phyloP scores from a whole-genome alignment of 2,113 vertebrate species.

The Protobothrops flavoviridis region DNA sequence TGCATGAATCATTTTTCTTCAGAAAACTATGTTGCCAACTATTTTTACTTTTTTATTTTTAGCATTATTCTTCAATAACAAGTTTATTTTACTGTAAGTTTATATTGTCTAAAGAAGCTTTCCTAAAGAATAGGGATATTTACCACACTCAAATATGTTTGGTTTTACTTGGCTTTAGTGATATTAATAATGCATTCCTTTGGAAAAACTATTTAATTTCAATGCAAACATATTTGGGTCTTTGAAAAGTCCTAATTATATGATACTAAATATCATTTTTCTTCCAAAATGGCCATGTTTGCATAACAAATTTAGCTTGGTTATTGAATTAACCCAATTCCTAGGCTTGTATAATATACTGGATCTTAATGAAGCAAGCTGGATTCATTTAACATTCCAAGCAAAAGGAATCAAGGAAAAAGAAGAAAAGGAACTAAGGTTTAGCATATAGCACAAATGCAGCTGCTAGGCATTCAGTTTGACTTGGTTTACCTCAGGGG shows the following conservation, averaged over 20 bases:
- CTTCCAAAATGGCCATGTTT: neutral
- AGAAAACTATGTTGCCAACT: neutral
- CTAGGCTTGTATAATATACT: neutral
- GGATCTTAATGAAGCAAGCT: neutral
- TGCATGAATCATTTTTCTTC: neutral
- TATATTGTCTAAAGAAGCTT: neutral
- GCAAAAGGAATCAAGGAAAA: neutral
- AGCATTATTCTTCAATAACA: neutral
- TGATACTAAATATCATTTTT: neutral
- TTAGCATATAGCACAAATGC: neutral
- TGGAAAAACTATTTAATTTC: neutral
- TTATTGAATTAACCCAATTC: neutral
- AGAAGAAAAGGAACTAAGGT: neutral
- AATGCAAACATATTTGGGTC: neutral
- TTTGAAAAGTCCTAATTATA: neutral
- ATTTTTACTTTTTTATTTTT: neutral
- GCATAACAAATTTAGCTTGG: neutral
- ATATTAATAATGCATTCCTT: constrained; percentile 3
- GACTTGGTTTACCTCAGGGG: neutral
- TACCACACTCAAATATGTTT: constrained; percentile 14
- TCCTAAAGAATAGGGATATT: neutral
- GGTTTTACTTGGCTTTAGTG: neutral
- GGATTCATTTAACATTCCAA: neutral
- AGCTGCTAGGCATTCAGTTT: neutral
- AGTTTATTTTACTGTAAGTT: neutral